These are phyloP conservation scores for Pardalotus punctatus DNA, from an alignment of 2,113 vertebrate species.

Conservation along the genomic window DNA sequence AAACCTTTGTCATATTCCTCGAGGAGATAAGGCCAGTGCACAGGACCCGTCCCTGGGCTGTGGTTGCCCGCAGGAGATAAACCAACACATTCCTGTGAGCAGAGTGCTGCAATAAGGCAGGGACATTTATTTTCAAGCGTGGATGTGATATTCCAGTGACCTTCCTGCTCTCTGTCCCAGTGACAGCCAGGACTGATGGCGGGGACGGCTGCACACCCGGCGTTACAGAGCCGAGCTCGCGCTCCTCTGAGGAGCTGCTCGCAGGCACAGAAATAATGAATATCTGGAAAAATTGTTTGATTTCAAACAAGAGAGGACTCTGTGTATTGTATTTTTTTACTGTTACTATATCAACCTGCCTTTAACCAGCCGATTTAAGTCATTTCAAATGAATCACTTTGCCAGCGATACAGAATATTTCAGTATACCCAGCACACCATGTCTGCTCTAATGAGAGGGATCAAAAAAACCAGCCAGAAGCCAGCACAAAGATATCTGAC, in stretches of 20 bases:
- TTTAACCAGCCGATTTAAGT: not conserved
- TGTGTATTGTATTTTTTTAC: not conserved
- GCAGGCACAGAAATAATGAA: not conserved
- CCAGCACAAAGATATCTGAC: constrained; percentile 27
- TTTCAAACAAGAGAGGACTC: not conserved
- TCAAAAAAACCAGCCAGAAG: not conserved
- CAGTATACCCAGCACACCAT: not conserved
- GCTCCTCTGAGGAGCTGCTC: not conserved
- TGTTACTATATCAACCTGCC: constrained; percentile 50
- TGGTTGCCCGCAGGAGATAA: not conserved
- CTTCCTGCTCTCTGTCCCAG: not conserved
- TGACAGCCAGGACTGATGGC: not conserved
- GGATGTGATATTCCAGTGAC: constrained; percentile 20
- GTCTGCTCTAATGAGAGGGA: not conserved
- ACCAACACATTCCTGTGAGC: not conserved
- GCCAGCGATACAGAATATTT: not conserved
- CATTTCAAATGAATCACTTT: not conserved
- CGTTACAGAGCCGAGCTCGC: fast-evolving
- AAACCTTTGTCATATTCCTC: not conserved
- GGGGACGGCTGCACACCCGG: fast-evolving
- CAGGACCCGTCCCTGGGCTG: not conserved
- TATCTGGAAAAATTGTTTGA: not conserved
- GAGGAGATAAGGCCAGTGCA: not conserved
- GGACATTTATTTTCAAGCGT: not conserved
- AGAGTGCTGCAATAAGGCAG: not conserved